Conservation (phyloP, 2,113 vertebrate genomes). For the Petromus typicus region DNA sequence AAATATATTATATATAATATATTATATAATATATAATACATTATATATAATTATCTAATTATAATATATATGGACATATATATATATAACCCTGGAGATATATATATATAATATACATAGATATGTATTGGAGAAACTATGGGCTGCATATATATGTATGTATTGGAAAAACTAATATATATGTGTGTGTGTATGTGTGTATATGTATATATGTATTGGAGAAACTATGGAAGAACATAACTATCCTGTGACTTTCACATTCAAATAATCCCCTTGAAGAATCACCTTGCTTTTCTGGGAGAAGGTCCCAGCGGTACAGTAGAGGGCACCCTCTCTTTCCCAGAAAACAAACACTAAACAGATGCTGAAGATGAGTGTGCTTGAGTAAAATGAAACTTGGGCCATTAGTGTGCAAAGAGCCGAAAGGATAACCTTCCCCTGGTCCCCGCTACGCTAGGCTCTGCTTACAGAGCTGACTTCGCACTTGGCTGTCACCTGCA, state of each 20-base stretch:
- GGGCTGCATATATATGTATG: too few relatives aligned
- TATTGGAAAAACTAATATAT: too few relatives aligned
- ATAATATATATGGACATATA: too few relatives aligned
- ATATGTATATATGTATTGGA: background rate
- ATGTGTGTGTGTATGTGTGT: too few relatives aligned
- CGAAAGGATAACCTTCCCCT: background rate
- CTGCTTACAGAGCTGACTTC: background rate
- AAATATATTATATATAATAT: too few relatives aligned
- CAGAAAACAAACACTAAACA: slow-evolving; percentile 33
- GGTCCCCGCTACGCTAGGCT: background rate
- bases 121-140: too few relatives aligned
- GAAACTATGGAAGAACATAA: background rate
- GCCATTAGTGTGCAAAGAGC: background rate
- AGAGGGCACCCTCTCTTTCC: background rate
- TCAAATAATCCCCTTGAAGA: background rate
- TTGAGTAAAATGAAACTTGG: background rate
- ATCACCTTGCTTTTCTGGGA: background rate
- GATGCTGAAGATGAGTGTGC: background rate
- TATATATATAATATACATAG: too few relatives aligned
- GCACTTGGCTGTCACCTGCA: background rate
- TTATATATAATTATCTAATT: too few relatives aligned
- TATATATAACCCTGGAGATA: too few relatives aligned
- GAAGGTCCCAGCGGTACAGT: background rate
- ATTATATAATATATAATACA: too few relatives aligned
- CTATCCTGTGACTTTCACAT: background rate